Percentiles rank a stretch among this genome's conserved stretches.
These are phyloP conservation scores for Conchocele bisecta DNA, from an alignment of 2,888 invertebrate species.

Conservation along the genomic window DNA sequence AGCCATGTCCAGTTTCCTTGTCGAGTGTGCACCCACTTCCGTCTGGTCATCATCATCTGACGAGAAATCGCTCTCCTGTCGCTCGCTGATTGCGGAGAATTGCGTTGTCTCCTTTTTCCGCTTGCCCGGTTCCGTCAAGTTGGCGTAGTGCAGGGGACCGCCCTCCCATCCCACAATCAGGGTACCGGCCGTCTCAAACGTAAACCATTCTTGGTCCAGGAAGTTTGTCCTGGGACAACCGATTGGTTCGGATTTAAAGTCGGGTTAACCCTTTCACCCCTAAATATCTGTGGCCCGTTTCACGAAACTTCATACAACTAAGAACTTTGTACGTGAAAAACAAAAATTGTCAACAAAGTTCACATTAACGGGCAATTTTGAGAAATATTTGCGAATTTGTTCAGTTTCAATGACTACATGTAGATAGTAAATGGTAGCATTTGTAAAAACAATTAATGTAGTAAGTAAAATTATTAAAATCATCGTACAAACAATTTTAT, in stretches of 20 bases:
- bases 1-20: constrained; percentile 58
- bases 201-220: constrained; percentile 82
- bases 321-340: too few species aligned
- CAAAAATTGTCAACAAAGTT: background rate
- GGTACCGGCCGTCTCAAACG: constrained; percentile 80
- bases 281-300: too few species aligned
- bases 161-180: constrained; percentile 80
- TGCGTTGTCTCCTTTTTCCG: constrained; percentile 33
- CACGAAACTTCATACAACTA: too few species aligned
- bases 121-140: constrained; percentile 21
- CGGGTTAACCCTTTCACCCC: too few species aligned
- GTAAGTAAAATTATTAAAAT: too few species aligned
- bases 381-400: too few species aligned
- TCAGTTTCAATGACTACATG: too few species aligned
- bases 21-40: background rate
- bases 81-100: constrained; percentile 10
- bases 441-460: too few species aligned
- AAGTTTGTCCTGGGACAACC: constrained; percentile 75
- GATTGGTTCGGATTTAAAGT: too few species aligned
- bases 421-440: too few species aligned
- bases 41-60: constrained; percentile 51
- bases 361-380: too few species aligned
- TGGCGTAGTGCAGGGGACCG: constrained; percentile 67
- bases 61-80: constrained; percentile 43
- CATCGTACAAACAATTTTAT: too few species aligned